Evolutionary conservation across 2,888 invertebrate species (phyloP).

Genomic region (Melieria omissa): DNA sequence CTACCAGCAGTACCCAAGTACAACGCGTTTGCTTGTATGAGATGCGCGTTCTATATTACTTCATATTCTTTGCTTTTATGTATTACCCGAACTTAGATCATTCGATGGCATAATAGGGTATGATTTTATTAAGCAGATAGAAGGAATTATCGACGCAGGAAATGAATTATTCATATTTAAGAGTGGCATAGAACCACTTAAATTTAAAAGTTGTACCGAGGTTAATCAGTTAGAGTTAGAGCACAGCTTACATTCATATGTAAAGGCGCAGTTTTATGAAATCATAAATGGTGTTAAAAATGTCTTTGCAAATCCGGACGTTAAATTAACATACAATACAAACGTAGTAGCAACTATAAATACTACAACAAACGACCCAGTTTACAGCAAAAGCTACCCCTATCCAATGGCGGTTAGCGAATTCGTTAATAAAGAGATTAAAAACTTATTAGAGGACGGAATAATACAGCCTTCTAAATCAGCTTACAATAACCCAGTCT

Average conservation of each 20-base stretch:
- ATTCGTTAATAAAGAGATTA: constrained; percentile 15
- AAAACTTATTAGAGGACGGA: neutral
- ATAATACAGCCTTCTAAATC: constrained; percentile 13
- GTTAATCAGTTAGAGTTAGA: too few relatives aligned
- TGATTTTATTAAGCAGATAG: too few relatives aligned
- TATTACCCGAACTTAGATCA: too few relatives aligned
- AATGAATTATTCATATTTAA: too few relatives aligned
- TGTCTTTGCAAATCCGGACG: constrained; percentile 27
- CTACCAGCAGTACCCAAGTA: too few relatives aligned
- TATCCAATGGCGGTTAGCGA: constrained; percentile 15
- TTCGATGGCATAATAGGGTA: too few relatives aligned
- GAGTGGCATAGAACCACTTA: too few relatives aligned
- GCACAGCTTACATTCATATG: constrained; percentile 3
- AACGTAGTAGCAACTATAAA: constrained; percentile 26
- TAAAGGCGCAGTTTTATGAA: constrained; percentile 1
- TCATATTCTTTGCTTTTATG: too few relatives aligned
- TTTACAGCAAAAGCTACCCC: constrained; percentile 5
- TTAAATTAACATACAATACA: constrained; percentile 21
- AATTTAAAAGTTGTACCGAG: too few relatives aligned
- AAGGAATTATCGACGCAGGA: too few relatives aligned
- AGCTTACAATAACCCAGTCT: constrained; percentile 9
- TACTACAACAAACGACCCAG: constrained; percentile 10
- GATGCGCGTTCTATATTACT: too few relatives aligned
- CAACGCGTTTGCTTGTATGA: too few relatives aligned
- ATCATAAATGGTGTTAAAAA: neutral